Evolutionary conservation across 2,888 invertebrate species (phyloP).

Genomic region (Oscheius sp.): DNA sequence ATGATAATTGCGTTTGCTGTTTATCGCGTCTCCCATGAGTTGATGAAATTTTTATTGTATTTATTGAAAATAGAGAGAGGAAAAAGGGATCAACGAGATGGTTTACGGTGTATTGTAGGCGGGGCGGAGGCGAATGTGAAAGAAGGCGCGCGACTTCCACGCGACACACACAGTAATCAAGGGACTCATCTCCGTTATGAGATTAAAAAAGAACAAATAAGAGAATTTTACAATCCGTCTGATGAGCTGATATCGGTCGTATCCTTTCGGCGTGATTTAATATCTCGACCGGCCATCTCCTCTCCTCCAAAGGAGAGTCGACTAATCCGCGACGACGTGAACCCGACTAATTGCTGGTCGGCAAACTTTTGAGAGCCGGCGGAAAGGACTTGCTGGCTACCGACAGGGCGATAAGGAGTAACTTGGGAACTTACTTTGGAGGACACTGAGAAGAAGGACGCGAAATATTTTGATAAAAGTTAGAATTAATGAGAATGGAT

Average conservation of each 20-base stretch:
- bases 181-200: slow-evolving; percentile 14
- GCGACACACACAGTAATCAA: slow-evolving; percentile 32
- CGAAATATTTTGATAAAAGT: too few species aligned
- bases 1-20: too few species aligned
- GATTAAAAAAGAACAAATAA: slow-evolving; percentile 3
- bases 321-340: slow-evolving; percentile 29
- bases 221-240: slow-evolving; percentile 2
- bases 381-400: background rate
- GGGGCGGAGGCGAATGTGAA: slow-evolving; percentile 17
- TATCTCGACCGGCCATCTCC: slow-evolving; percentile 28
- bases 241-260: slow-evolving; percentile 9
- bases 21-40: too few species aligned
- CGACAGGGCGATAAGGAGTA: too few species aligned
- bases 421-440: too few species aligned
- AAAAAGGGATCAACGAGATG: slow-evolving; percentile 20
- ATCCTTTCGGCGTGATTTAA: slow-evolving; percentile 14
- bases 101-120: slow-evolving; percentile 22
- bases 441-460: too few species aligned
- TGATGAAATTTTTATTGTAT: too few species aligned
- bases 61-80: too few species aligned
- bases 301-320: slow-evolving; percentile 16
- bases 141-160: slow-evolving; percentile 27
- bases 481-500: too few species aligned
- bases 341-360: slow-evolving; percentile 26
- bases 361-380: slow-evolving; percentile 26